Evolutionary conservation across 2,113 vertebrate species (phyloP).

Genomic region (Podarcis cretensis): DNA sequence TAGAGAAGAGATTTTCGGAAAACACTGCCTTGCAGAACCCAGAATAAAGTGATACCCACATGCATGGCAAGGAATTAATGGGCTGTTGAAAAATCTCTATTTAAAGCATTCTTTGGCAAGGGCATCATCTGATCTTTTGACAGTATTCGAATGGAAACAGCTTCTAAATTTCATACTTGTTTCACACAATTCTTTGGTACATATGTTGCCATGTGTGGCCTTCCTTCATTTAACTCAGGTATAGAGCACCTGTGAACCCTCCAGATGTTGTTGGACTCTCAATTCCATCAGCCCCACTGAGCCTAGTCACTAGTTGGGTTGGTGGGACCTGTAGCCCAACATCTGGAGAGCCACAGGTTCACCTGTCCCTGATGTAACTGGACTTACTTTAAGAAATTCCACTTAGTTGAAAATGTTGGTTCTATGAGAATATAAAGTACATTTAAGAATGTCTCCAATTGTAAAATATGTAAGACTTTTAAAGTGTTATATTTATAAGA

Average conservation of each 20-base stretch:
- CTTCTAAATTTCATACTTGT: conserved; percentile 65
- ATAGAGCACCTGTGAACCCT: neutral
- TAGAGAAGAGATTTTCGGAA: neutral
- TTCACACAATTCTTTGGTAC: conserved; percentile 56
- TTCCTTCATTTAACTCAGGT: conserved; percentile 54
- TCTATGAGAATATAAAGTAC: conserved; percentile 57
- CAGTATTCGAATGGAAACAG: conserved; percentile 43
- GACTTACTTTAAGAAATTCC: conserved; percentile 55
- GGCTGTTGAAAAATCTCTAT: neutral
- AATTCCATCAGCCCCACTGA: neutral
- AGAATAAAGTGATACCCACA: neutral
- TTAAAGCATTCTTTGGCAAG: conserved; percentile 37
- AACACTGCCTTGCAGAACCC: neutral
- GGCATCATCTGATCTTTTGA: conserved; percentile 28
- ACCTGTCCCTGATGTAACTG: conserved; percentile 33
- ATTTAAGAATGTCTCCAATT: conserved; percentile 55
- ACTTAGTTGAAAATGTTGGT: conserved; percentile 38
- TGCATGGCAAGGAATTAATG: neutral
- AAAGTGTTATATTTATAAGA: conserved; percentile 64
- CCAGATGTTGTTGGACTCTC: neutral
- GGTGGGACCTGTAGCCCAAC: neutral
- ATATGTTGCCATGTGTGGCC: conserved; percentile 41
- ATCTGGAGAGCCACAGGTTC: neutral
- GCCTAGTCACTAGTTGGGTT: neutral
- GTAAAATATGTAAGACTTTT: conserved; percentile 67